Percentiles rank a stretch among this genome's conserved stretches.
phyloP scores from a whole-genome alignment of 2,797 vertebrate species.

The Sebastes kiyomatsui region DNA sequence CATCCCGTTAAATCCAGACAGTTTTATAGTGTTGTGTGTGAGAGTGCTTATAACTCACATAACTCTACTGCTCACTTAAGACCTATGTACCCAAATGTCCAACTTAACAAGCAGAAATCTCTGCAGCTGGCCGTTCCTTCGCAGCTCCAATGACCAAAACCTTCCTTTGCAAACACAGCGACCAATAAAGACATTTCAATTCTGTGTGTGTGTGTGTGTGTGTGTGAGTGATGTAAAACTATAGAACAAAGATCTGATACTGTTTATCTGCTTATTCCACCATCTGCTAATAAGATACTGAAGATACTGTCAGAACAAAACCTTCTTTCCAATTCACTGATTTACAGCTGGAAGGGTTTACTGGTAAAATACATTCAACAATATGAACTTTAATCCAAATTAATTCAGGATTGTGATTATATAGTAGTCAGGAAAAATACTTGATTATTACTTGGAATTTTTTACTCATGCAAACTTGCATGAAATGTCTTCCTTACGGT shows the following conservation, averaged over 20 bases:
- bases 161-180: constrained; percentile 23
- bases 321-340: not conserved
- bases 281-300: not conserved
- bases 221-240: not conserved
- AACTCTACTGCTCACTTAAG: constrained; percentile 55
- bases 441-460: not conserved
- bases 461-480: not conserved
- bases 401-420: not conserved
- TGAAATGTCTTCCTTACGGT: not conserved
- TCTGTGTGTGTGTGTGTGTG: not conserved
- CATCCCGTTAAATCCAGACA: constrained; percentile 77
- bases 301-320: not conserved
- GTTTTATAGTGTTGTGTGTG: constrained; percentile 73
- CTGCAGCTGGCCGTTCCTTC: constrained; percentile 53
- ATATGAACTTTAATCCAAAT: not conserved
- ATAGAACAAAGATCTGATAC: not conserved
- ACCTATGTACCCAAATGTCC: constrained; percentile 58
- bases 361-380: not conserved
- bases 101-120: constrained; percentile 57
- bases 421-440: not conserved
- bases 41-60: constrained; percentile 61
- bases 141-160: constrained; percentile 41
- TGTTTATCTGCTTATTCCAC: not conserved
- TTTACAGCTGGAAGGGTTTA: not conserved
- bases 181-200: constrained; percentile 3